A percentile compares a stretch with the other conserved stretches of the same genome.
Conservation (phyloP, 2,888 invertebrate species). For the Cerastis leucographa region DNA sequence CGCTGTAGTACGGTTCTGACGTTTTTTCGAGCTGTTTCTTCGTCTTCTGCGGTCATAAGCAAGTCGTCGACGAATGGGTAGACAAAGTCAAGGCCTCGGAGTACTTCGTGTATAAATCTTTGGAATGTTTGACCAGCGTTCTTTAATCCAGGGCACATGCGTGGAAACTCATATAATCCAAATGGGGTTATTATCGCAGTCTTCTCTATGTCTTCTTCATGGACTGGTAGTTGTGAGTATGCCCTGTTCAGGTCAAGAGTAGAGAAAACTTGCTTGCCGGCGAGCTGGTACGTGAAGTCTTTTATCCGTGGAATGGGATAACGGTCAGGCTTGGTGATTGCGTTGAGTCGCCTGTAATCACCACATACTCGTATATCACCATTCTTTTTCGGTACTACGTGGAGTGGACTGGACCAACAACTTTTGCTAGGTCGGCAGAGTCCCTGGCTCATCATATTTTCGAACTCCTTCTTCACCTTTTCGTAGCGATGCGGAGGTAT, state of each 20-base stretch:
- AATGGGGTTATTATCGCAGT: no score
- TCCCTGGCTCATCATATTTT: conserved; percentile 4
- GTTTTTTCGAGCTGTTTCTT: no score
- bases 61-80: no score
- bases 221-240: conserved; percentile 18
- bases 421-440: conserved; percentile 3
- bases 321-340: conserved; percentile 20
- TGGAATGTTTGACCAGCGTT: no score
- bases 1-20: conserved; percentile 14
- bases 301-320: conserved; percentile 41
- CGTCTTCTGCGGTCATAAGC: no score
- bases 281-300: conserved; percentile 39
- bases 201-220: conserved; percentile 27
- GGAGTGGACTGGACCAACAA: neutral
- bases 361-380: conserved; percentile 22
- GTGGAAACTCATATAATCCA: no score
- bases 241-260: conserved; percentile 37
- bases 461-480: conserved; percentile 6
- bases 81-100: no score
- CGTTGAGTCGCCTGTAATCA: conserved; percentile 23
- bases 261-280: conserved; percentile 24
- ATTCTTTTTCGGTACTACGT: conserved; percentile 10
- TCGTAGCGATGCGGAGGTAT: conserved; percentile 12
- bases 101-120: no score
- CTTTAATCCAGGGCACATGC: no score